Conservation (phyloP, 2,888 invertebrate species). For the Elysia crispata region DNA sequence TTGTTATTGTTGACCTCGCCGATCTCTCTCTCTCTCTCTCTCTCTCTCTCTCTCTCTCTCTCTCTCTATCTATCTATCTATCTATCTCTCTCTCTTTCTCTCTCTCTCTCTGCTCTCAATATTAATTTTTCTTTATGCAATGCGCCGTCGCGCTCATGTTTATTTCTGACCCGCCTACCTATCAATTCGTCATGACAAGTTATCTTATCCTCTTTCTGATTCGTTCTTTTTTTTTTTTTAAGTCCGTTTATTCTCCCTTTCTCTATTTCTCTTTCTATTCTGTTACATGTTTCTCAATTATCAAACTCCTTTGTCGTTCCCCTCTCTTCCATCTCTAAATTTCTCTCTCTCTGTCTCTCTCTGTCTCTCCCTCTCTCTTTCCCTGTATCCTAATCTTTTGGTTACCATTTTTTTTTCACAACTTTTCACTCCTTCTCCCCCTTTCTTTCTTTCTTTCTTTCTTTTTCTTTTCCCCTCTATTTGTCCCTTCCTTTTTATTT, state of each 20-base stretch:
- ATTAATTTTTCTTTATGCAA: no score
- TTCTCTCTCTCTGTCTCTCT: background rate
- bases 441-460: constrained; percentile 30
- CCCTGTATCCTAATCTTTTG: background rate
- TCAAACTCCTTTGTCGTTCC: background rate
- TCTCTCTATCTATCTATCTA: no score
- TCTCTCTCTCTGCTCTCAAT: no score
- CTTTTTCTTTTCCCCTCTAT: constrained; percentile 31
- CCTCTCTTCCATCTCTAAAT: background rate
- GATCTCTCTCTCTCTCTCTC: no score
- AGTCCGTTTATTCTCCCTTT: no score
- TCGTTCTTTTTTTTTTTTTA: background rate
- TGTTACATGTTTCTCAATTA: background rate
- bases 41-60: no score
- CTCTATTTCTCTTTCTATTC: constrained; percentile 2
- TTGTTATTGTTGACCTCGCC: no score
- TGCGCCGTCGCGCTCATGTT: no score
- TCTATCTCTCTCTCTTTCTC: no score
- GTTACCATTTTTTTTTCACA: background rate
- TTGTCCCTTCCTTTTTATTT: constrained; percentile 38
- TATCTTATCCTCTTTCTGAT: background rate
- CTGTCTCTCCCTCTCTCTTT: constrained; percentile 15
- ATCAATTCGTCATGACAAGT: background rate
- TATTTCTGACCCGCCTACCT: no score
- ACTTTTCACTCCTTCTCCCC: constrained; percentile 23